Evolutionary conservation across 2,797 vertebrate species (phyloP).

Genomic region (Psittacula derbiana): DNA sequence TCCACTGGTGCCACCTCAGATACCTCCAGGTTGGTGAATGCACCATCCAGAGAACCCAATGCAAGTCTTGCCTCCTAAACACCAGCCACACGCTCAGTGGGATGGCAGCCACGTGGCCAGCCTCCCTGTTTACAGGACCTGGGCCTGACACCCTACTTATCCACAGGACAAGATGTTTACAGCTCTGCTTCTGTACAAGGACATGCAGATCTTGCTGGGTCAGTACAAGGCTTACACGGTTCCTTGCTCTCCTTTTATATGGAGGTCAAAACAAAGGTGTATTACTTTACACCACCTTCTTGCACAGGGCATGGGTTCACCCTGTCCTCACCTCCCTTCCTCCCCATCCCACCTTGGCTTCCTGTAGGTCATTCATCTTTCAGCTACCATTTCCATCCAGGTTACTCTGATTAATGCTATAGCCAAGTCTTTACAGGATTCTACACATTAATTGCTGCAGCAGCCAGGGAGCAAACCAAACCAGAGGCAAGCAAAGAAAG

Average conservation of each 20-base stretch:
- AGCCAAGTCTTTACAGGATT: not conserved
- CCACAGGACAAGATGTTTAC: not conserved
- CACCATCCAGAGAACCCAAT: not conserved
- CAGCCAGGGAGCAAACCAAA: not conserved
- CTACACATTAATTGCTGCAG: not conserved
- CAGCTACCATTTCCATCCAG: not conserved
- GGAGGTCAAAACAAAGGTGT: not conserved
- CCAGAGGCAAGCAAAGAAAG: not conserved
- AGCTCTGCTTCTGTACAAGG: not conserved
- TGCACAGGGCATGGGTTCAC: not conserved
- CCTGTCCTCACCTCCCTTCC: not conserved
- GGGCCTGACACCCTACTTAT: not conserved
- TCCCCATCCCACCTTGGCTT: not conserved
- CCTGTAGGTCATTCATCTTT: not conserved
- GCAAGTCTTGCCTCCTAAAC: not conserved
- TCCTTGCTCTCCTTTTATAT: not conserved
- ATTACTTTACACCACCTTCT: not conserved
- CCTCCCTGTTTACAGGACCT: not conserved
- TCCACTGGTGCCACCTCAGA: not conserved
- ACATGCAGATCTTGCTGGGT: not conserved
- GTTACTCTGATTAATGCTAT: not conserved
- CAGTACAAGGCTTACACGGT: not conserved
- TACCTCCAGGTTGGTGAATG: not conserved
- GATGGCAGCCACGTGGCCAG: accelerated
- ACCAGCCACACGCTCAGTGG: accelerated